Evolutionary conservation across 64 coral and sea anemone genomes (phyloP).

Genomic region (Platygyra sinensis): DNA sequence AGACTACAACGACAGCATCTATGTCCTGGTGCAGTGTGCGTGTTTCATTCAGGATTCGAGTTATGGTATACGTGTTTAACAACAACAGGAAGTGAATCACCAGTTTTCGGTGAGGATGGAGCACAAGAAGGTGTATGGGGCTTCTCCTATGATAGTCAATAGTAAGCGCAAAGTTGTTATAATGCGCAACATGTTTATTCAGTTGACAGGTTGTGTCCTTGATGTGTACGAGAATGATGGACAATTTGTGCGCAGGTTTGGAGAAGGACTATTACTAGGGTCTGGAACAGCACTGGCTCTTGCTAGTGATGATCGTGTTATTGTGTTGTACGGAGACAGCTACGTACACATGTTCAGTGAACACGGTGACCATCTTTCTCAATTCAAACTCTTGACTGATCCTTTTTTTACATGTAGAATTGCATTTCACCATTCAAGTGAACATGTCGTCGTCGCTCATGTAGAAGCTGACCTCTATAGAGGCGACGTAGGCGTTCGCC

Average conservation of each 20-base stretch:
- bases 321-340: background rate
- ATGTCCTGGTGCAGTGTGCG: no score
- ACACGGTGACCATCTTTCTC: background rate
- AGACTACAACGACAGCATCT: background rate
- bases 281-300: background rate
- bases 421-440: background rate
- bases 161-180: background rate
- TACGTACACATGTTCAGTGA: constrained; percentile 19
- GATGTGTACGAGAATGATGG: background rate
- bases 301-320: background rate
- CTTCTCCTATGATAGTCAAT: background rate
- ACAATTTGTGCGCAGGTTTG: background rate
- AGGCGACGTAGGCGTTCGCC: no score
- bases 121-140: no score
- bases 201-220: background rate
- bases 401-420: background rate
- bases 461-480: no score
- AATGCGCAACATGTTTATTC: accelerated
- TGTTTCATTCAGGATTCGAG: no score
- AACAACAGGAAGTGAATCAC: no score
- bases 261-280: background rate
- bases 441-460: background rate
- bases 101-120: constrained; percentile 10
- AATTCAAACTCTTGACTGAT: background rate
- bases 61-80: no score